These are phyloP conservation scores for Botia almorhae DNA, from an alignment of 2,797 vertebrate species.

Conservation along the genomic window DNA sequence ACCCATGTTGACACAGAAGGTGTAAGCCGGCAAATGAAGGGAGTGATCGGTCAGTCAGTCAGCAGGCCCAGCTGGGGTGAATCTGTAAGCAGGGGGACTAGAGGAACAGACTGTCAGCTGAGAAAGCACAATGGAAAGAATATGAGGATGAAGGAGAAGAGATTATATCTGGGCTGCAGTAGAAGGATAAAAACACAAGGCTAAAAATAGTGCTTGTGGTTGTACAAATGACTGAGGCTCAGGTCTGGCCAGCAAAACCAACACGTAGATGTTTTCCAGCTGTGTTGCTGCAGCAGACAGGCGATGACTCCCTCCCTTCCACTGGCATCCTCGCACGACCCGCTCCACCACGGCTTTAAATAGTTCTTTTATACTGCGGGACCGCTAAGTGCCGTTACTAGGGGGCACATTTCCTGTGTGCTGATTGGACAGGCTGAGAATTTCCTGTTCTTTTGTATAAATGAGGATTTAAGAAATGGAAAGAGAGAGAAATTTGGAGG, in stretches of 20 bases:
- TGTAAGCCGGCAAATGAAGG: too few relatives aligned
- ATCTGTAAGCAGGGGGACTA: not conserved
- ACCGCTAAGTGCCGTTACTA: slow-evolving; percentile 20
- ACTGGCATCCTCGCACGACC: slow-evolving; percentile 32
- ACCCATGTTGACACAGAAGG: too few relatives aligned
- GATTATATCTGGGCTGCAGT: slow-evolving; percentile 37
- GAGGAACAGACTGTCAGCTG: not conserved
- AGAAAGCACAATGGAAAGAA: slow-evolving; percentile 8
- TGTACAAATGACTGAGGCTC: slow-evolving; percentile 45
- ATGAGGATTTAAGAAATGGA: slow-evolving; percentile 29
- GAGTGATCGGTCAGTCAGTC: not conserved
- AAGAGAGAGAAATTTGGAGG: slow-evolving; percentile 6
- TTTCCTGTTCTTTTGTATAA: slow-evolving; percentile 51
- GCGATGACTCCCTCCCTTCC: slow-evolving; percentile 43
- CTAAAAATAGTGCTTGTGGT: slow-evolving; percentile 59
- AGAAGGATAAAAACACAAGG: slow-evolving; percentile 22
- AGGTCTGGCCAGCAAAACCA: slow-evolving; percentile 32
- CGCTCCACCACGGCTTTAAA: slow-evolving; percentile 23
- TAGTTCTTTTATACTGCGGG: slow-evolving; percentile 33
- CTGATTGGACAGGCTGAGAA: slow-evolving; percentile 45
- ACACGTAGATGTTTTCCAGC: slow-evolving; percentile 58
- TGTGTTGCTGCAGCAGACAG: slow-evolving; percentile 53
- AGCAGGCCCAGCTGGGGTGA: slow-evolving; percentile 16
- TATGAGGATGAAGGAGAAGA: slow-evolving; percentile 30
- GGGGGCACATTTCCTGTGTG: slow-evolving; percentile 24